Conservation (phyloP, 2,797 vertebrate species). For the Scarus forsteni region DNA sequence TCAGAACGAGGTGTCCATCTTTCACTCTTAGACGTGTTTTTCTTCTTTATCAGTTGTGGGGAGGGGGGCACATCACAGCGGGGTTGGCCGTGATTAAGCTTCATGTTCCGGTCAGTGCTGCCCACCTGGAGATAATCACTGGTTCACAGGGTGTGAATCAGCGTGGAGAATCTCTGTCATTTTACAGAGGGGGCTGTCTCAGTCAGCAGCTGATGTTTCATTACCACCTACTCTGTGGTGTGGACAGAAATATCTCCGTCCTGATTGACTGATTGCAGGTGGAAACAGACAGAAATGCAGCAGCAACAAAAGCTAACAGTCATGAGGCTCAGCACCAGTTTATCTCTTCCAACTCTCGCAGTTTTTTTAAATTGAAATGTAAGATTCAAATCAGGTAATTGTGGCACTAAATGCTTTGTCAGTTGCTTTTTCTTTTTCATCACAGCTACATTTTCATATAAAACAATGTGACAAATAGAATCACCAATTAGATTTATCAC, state of each 20-base stretch:
- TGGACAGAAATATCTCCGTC: slow-evolving; percentile 53
- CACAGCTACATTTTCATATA: no score
- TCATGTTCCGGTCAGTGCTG: slow-evolving; percentile 39
- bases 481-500: no score
- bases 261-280: slow-evolving; percentile 42
- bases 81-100: slow-evolving; percentile 49
- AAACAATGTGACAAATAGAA: no score
- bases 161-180: slow-evolving; percentile 48
- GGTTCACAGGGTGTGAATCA: slow-evolving; percentile 52
- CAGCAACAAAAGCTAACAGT: slow-evolving; percentile 16
- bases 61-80: slow-evolving; percentile 8
- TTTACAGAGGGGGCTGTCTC: slow-evolving; percentile 39
- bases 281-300: slow-evolving; percentile 30
- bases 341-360: background rate
- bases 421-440: no score
- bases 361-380: no score
- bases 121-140: slow-evolving; percentile 60
- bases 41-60: slow-evolving; percentile 37
- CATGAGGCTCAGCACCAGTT: slow-evolving; percentile 4
- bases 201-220: slow-evolving; percentile 60
- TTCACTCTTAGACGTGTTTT: slow-evolving; percentile 39
- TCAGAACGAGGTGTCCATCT: slow-evolving; percentile 47
- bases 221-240: slow-evolving; percentile 66
- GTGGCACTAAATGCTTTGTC: no score
- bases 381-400: no score